These are phyloP conservation scores for Brachionus rotundiformis DNA, from an alignment of 1,140 invertebrate species.

Conservation along the genomic window DNA sequence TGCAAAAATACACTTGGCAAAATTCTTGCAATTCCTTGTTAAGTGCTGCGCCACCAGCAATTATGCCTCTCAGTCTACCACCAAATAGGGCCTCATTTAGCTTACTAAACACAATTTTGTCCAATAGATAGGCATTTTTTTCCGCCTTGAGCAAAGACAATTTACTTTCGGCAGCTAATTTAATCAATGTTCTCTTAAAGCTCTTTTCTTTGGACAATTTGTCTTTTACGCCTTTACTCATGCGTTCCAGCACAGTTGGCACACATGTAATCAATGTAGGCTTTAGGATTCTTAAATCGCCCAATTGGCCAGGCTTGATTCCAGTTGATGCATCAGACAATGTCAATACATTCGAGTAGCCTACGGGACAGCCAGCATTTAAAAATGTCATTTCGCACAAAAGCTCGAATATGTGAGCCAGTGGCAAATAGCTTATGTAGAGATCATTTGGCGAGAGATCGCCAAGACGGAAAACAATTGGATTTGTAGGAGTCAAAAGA, in stretches of 20 bases:
- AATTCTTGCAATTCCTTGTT: conserved; percentile 92
- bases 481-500: conserved; percentile 81
- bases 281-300: conserved; percentile 83
- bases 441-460: conserved; percentile 61
- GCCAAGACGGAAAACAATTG: conserved; percentile 77
- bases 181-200: conserved; percentile 72
- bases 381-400: conserved; percentile 70
- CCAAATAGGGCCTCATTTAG: conserved; percentile 68
- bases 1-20: conserved; percentile 86
- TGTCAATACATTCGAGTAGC: conserved; percentile 91
- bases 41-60: conserved; percentile 88
- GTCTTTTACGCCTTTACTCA: conserved; percentile 90
- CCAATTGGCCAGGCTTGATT: conserved; percentile 79
- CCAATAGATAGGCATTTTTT: background rate
- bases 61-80: conserved; percentile 79
- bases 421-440: conserved; percentile 89
- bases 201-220: conserved; percentile 78
- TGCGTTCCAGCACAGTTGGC: conserved; percentile 89
- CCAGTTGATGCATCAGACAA: conserved; percentile 91
- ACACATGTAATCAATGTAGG: conserved; percentile 93
- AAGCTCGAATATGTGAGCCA: conserved; percentile 95
- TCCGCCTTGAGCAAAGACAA: conserved; percentile 57
- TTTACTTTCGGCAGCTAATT: conserved; percentile 77
- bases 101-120: background rate
- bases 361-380: conserved; percentile 81